Evolutionary conservation across 2,113 vertebrate genomes (phyloP).

Genomic region (Pseudorhombus dupliciocellatus): DNA sequence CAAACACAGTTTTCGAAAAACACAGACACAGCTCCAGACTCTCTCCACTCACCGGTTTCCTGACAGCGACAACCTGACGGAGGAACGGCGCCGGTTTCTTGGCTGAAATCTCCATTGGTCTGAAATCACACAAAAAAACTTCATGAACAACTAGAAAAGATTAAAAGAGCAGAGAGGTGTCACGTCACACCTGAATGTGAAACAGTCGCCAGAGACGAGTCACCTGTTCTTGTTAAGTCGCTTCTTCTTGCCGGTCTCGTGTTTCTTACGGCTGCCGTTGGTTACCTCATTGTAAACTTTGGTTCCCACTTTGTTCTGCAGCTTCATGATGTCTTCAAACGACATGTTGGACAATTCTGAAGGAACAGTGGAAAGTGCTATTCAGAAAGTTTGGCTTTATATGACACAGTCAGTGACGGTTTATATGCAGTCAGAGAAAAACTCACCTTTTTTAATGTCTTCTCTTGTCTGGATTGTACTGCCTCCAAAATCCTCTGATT

Average conservation of each 20-base stretch:
- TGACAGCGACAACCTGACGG: constrained; percentile 82
- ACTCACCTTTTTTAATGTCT: constrained; percentile 58
- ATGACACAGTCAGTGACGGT: background rate
- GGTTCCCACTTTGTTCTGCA: constrained; percentile 79
- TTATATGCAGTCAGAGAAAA: background rate
- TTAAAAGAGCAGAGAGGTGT: background rate
- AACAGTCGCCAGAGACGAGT: background rate
- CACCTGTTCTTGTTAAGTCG: constrained; percentile 79
- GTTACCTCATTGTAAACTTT: constrained; percentile 76
- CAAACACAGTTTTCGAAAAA: background rate
- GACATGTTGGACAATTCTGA: constrained; percentile 79
- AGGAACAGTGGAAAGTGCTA: too few species aligned
- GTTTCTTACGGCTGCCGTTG: constrained; percentile 18
- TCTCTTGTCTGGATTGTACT: constrained; percentile 46
- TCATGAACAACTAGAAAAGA: background rate
- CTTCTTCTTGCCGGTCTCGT: constrained; percentile 23
- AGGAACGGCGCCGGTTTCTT: constrained; percentile 87
- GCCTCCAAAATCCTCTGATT: background rate
- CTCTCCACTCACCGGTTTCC: constrained; percentile 80
- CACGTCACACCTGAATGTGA: too few species aligned
- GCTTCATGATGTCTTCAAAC: constrained; percentile 79
- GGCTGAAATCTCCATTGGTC: constrained; percentile 91
- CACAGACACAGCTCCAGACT: background rate
- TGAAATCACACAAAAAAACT: constrained; percentile 45
- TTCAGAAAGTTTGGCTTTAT: background rate